Base-by-base conservation (phyloP, 2,797 vertebrate species). In the Lepilemur septentrionalis region DNA sequence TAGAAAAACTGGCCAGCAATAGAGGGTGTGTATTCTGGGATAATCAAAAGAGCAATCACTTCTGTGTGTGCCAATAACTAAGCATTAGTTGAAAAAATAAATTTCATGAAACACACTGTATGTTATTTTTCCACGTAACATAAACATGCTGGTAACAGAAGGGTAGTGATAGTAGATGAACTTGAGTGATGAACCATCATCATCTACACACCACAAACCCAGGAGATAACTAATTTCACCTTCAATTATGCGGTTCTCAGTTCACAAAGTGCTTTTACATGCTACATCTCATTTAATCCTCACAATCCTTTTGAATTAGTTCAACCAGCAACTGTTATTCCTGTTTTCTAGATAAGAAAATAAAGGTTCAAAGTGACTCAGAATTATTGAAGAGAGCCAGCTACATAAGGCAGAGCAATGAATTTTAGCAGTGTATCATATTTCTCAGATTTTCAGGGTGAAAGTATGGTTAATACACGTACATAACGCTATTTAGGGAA, bases 281-380 rank as follows among this genome's bases (percentile, higher is more conserved):
- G 83, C 63, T 69, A 12, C 25, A 67, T 73, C 41, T 76, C 48
- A 59, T 81, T 52, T 72, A 90, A 61, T 57, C 25, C 35, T 91
- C 65, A 78, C 7, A 35, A 72, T 52, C 30, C 61, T n/a, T 92
- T 80, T 50, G 48, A 82, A 78, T 85, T 43, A 61, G 48, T 86
- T 43, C 55, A 28, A 41, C 12, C 14, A 38, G 48, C 38, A 63
- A 88, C 76, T 30, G 65, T 52, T 85, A 94, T 48, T 69, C 20
- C 28, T 35, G 78, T 48, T 86, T 93, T 92, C 43, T 67, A 93
- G 70, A 72, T 86, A 70, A 95, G 61, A 93, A 89, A 85, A 72
- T 22, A 85, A 88, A 70, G 35, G 59, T 22, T 89, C 75, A 78
- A 59, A 91, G 32, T 65, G 38, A 85, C 20, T 89, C 35, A 76